phyloP scores from a whole-genome alignment of 2,888 invertebrate genomes.

The Girardia tigrina region DNA sequence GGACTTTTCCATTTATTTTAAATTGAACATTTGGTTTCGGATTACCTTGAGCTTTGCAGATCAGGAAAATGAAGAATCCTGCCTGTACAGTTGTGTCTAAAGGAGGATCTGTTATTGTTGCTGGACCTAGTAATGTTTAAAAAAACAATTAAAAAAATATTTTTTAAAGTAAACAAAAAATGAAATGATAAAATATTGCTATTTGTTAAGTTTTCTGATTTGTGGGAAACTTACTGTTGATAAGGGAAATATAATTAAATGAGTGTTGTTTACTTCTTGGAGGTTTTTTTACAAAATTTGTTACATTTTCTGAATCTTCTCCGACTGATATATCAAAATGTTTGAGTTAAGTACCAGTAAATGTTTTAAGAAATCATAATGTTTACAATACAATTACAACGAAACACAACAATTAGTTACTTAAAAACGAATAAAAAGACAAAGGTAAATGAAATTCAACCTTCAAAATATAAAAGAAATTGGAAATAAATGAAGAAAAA shows the following conservation, averaged over 20 bases:
- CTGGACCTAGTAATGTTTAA: background rate
- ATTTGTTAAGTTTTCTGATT: background rate
- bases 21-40: background rate
- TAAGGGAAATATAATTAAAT: background rate
- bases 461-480: too few relatives aligned
- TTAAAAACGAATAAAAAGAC: too few relatives aligned
- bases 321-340: too few relatives aligned
- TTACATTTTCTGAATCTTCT: background rate
- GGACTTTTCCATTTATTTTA: background rate
- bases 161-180: background rate
- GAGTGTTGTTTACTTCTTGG: background rate
- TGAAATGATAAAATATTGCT: background rate
- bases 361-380: too few relatives aligned
- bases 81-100: background rate
- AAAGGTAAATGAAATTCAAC: too few relatives aligned
- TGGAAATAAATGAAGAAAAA: too few relatives aligned
- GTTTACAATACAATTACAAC: too few relatives aligned
- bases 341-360: too few relatives aligned
- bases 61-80: background rate
- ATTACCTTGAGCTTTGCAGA: conserved; percentile 14
- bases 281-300: background rate
- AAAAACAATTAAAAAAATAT: background rate
- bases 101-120: background rate
- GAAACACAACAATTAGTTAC: too few relatives aligned
- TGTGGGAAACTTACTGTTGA: background rate